Evolutionary conservation across 1,140 invertebrate genomes (phyloP), one percentile per base, ranked within the genome.

Genomic region (Zaprionus ornatus): DNA sequence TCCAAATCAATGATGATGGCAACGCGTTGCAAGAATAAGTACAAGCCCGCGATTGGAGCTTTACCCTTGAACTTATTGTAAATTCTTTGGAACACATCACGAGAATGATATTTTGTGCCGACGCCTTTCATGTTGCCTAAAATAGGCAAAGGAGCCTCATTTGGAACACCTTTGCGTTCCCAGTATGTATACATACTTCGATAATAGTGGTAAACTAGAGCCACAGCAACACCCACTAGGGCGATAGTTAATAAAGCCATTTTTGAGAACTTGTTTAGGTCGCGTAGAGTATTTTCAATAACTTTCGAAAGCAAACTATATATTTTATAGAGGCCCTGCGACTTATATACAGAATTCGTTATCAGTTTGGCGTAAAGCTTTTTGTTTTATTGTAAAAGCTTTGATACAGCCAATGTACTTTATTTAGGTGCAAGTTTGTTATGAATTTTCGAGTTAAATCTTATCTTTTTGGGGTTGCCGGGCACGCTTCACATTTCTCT

Each of bases 131-230:
- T 74, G 23, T 93, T 93, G 5, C 92, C 93, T n/a, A 91, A 23
- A 0, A 91, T 25, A 0, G 92, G 85, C 5, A 71, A 25, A 0
- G 92, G 92, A 0, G 59, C 54, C 1, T 93, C 75, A 32, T 92
- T 86, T 0, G 86, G 90, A 1, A 94, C 84, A 12, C 93, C 91
- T 27, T 74, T 85, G 5, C 64, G 74, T 45, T 83, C 78, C 93
- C 93, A 94, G 69, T 91, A 91, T 0, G 80, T 93, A 71, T 92
- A 85, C 4, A 25, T 64, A 13, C 77, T 67, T 0, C 42, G 52
- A 17, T 80, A 82, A 25, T 65, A 80, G 9, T 37, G 69, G 23
- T 70, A 62, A 19, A 90, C 4, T 2, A 90, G 19, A 7, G 63
- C 63, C 4, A 84, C n/a, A 27, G 69, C 73, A 50, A 50, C 19